Evolutionary conservation across 2,888 invertebrate species (phyloP).

Genomic region (Lasioglossum malachurum): DNA sequence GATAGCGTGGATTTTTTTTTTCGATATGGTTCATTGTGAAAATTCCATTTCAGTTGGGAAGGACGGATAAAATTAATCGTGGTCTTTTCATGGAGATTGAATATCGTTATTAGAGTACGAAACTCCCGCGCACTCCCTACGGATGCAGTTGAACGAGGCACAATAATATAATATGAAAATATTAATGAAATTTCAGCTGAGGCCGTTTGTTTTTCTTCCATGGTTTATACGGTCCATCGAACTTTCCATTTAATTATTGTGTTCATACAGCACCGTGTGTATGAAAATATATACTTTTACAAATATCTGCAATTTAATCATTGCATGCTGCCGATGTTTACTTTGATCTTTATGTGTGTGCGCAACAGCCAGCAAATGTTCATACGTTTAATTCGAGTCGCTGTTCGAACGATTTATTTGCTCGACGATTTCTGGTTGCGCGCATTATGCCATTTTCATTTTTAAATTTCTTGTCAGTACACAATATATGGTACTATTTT

Average conservation of each 20-base stretch:
- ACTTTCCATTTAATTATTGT: not conserved
- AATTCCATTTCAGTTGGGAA: not conserved
- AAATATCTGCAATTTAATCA: not conserved
- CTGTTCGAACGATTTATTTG: not conserved
- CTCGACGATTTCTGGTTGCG: not conserved
- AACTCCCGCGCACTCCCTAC: not conserved
- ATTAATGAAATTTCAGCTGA: not conserved
- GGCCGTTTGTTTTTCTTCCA: not conserved
- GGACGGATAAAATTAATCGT: constrained; percentile 6
- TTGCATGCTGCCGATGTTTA: not conserved
- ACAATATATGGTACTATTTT: not conserved
- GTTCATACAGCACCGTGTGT: not conserved
- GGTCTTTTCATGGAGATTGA: not conserved
- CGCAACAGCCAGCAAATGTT: not conserved
- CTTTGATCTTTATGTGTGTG: not conserved
- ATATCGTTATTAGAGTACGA: not conserved
- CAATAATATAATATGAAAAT: not conserved
- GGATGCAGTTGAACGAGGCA: not conserved
- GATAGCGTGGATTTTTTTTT: not conserved
- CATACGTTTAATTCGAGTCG: not conserved
- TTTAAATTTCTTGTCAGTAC: not conserved
- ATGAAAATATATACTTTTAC: not conserved
- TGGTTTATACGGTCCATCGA: not conserved
- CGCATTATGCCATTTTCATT: too few species aligned
- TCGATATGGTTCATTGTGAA: too few species aligned